Base-by-base conservation (phyloP, 1,140 invertebrate genomes). In the Callitettix versicolor region DNA sequence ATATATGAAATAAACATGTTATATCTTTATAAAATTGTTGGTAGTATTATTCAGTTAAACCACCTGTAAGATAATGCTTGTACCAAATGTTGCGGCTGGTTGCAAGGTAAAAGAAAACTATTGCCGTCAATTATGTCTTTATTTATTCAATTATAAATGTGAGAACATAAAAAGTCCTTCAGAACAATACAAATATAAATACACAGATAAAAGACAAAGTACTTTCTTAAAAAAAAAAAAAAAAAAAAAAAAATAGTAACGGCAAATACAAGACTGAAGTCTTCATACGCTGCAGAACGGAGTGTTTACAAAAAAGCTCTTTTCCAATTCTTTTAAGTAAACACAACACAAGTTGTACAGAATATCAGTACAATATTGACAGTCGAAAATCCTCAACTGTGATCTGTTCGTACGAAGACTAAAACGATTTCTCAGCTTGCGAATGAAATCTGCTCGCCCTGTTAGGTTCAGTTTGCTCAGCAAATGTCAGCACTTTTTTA, bases 261-360 rank as follows among this genome's bases (percentile, higher is more conserved):
- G 9, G 3, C 26, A 30, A 30, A 3, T 3, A 30, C 26, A 30
- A 30, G 9, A 30, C 26, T 9, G 3, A 9, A 30, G 26, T 9
- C 26, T 9, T 30, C 26, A 30, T 30, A 30, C 9, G 26, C 9
- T 30, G 3, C 53, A 55, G 53, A 73, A 73, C 77, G 78, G 77
- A 78, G 78, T 80, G 77, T 77, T 78, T 79, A 78, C 76, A 74
- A 73, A 79, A 80, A 78, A 76, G 77, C 77, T 79, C 77, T 79
- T 79, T 79, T 79, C 77, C 76, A 75, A 72, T 66, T 74, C 72
- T 76, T 79, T 78, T 79, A 74, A 73, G 71, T 74, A 79, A 80
- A 79, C 78, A 80, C 78, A 80, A 78, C 78, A 80, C 78, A 80
- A 79, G 72, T 68, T 62, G 68, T 69, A 69, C 65, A 60, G 63